phyloP scores from a whole-genome alignment of 2,113 vertebrate genomes.

The Pseudopipra pipra region DNA sequence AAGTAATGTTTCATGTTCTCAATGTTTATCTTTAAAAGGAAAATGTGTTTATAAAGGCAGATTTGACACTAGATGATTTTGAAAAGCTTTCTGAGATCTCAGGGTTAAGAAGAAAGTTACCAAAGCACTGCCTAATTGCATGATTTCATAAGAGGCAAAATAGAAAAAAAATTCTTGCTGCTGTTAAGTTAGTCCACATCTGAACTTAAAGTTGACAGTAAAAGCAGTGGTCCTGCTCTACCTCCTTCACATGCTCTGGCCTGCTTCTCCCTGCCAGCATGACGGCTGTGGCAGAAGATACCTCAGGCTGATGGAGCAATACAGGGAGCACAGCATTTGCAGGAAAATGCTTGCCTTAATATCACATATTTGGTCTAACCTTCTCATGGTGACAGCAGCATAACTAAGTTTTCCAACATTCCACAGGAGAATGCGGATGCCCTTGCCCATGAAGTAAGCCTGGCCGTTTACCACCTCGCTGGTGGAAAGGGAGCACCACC shows the following conservation, averaged over 20 bases:
- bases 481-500: conserved; percentile 88
- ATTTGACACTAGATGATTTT: background rate
- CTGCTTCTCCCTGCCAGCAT: background rate
- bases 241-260: background rate
- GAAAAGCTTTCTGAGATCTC: background rate
- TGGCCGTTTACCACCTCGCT: conserved; percentile 85
- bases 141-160: background rate
- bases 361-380: background rate
- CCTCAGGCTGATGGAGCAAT: background rate
- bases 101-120: background rate
- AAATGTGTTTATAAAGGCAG: background rate
- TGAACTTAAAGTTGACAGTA: background rate
- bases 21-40: background rate
- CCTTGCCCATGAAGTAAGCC: conserved; percentile 88
- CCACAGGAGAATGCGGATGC: conserved; percentile 86
- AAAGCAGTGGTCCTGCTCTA: background rate
- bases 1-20: background rate
- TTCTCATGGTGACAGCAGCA: background rate
- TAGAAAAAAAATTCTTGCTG: background rate
- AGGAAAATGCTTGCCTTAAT: background rate
- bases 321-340: background rate
- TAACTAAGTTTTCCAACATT: background rate
- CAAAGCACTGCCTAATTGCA: background rate
- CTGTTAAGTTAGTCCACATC: background rate
- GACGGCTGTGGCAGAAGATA: background rate